phyloP scores from a whole-genome alignment of 2,888 invertebrate genomes.

The Catocala fraxini region DNA sequence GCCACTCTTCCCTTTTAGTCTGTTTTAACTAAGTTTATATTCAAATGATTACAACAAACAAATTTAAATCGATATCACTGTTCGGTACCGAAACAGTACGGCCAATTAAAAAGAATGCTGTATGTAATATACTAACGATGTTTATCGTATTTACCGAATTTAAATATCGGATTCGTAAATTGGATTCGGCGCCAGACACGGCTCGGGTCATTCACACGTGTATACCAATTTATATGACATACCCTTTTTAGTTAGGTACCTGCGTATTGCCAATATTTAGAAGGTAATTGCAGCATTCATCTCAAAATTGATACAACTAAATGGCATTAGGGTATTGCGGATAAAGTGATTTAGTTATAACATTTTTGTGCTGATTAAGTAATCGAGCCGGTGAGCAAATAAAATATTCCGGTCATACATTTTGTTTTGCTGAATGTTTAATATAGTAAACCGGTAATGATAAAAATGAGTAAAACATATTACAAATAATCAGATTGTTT shows the following conservation, averaged over 20 bases:
- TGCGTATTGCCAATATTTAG: conserved; percentile 20
- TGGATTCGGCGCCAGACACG: conserved; percentile 33
- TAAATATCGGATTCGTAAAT: conserved; percentile 37
- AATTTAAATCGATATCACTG: conserved; percentile 3
- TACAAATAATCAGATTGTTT: too few relatives aligned
- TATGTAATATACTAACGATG: conserved; percentile 3
- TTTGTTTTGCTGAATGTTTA: too few relatives aligned
- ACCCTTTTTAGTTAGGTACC: conserved; percentile 24
- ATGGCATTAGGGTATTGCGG: too few relatives aligned
- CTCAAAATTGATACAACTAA: too few relatives aligned
- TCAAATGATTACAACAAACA: background rate
- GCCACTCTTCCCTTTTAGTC: too few relatives aligned
- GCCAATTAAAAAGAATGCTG: conserved; percentile 15
- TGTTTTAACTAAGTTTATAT: background rate
- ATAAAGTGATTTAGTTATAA: too few relatives aligned
- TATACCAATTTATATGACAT: conserved; percentile 15
- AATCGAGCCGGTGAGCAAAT: too few relatives aligned
- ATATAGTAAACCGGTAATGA: too few relatives aligned
- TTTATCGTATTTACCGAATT: conserved; percentile 19
- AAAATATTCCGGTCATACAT: too few relatives aligned
- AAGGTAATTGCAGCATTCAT: background rate
- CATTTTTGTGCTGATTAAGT: too few relatives aligned
- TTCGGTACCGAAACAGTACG: background rate
- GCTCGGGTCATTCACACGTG: conserved; percentile 23
- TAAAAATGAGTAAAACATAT: too few relatives aligned